These are phyloP conservation scores for Eumeta japonica DNA, from an alignment of 1,140 invertebrate genomes.

Conservation along the genomic window DNA sequence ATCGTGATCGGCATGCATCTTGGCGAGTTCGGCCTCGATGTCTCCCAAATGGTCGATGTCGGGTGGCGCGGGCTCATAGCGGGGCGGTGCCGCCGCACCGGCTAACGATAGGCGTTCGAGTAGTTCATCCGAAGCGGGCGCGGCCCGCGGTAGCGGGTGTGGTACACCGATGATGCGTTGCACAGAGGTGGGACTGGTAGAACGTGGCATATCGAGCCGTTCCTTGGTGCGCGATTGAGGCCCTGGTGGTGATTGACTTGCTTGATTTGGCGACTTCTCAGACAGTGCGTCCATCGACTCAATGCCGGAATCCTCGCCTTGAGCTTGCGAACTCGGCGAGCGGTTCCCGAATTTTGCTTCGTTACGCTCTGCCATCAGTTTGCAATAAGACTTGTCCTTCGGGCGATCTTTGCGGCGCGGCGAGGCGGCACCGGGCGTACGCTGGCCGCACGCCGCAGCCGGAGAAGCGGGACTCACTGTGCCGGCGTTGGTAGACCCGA, in stretches of 20 bases:
- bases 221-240: constrained; percentile 45
- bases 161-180: constrained; percentile 44
- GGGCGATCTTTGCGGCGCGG: constrained; percentile 48
- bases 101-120: constrained; percentile 32
- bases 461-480: constrained; percentile 23
- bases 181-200: constrained; percentile 37
- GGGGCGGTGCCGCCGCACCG: constrained; percentile 21
- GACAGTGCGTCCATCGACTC: constrained; percentile 91
- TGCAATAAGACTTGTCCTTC: constrained; percentile 59
- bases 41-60: constrained; percentile 61
- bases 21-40: constrained; percentile 65
- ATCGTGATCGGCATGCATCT: constrained; percentile 65
- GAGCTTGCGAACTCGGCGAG: constrained; percentile 58
- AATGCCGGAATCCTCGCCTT: constrained; percentile 87
- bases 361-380: constrained; percentile 49
- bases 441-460: constrained; percentile 19
- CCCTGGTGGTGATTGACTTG: constrained; percentile 61
- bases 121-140: constrained; percentile 33
- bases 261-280: constrained; percentile 88
- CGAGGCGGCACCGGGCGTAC: constrained; percentile 21
- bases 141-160: too few relatives aligned
- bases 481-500: constrained; percentile 63
- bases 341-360: constrained; percentile 43
- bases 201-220: constrained; percentile 41
- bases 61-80: constrained; percentile 35